Conservation (phyloP, 1,140 invertebrate species). For the Matsumurasca onukii region DNA sequence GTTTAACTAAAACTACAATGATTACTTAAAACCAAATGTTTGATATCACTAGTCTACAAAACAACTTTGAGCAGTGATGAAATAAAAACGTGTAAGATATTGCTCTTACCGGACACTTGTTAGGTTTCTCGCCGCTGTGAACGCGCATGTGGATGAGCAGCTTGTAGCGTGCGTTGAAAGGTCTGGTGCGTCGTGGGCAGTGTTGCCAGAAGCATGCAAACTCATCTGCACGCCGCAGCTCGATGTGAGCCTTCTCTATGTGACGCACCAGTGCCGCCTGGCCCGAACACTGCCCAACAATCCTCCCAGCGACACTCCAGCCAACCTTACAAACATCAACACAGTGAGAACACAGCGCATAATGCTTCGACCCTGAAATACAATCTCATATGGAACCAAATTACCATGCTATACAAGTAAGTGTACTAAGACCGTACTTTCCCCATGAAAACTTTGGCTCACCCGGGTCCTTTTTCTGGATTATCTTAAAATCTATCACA, state of each 20-base stretch:
- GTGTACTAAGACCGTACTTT: no score
- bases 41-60: not conserved
- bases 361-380: no score
- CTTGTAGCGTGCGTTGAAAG: constrained; percentile 96
- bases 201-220: constrained; percentile 91
- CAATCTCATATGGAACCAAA: no score
- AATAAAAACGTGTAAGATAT: not conserved
- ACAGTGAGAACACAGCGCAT: no score
- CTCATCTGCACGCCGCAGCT: constrained; percentile 64
- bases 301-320: constrained; percentile 79
- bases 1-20: no score
- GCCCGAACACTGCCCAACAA: constrained; percentile 75
- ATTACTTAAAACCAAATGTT: not conserved
- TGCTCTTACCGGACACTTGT: constrained; percentile 84
- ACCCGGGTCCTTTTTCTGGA: no score
- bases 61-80: not conserved
- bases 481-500: no score
- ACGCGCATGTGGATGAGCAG: constrained; percentile 95
- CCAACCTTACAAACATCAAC: constrained; percentile 17
- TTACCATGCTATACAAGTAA: no score
- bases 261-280: constrained; percentile 83
- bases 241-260: constrained; percentile 89
- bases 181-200: constrained; percentile 78
- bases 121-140: constrained; percentile 94
- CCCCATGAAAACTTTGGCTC: no score